Conservation (phyloP, 2,797 vertebrate species). For the Myotis planiceps region DNA sequence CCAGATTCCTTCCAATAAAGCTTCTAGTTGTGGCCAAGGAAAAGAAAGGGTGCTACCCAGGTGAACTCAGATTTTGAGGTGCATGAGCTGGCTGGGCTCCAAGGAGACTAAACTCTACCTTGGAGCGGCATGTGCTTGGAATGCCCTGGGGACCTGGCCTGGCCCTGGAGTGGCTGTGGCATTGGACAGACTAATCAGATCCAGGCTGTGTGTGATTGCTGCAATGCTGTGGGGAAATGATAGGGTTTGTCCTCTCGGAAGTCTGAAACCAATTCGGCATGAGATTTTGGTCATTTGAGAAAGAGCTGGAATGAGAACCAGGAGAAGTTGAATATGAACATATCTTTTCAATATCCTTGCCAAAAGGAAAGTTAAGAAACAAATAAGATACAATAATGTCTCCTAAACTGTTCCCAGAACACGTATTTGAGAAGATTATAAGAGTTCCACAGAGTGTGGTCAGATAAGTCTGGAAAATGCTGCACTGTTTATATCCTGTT, state of each 20-base stretch:
- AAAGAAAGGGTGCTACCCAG: accelerated
- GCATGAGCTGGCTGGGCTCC: not conserved
- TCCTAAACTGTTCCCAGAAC: conserved; percentile 21
- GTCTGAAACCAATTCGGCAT: conserved; percentile 48
- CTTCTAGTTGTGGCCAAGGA: not conserved
- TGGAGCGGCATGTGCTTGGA: not conserved
- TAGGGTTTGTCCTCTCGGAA: not conserved
- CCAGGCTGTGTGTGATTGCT: not conserved
- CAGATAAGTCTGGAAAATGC: not conserved
- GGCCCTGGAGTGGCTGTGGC: not conserved
- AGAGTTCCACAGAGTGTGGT: not conserved
- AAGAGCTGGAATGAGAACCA: conserved; percentile 45
- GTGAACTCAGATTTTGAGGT: not conserved
- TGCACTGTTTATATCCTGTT: not conserved
- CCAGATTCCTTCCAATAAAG: not conserved
- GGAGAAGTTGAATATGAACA: not conserved
- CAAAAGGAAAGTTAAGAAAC: conserved; percentile 22
- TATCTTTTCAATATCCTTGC: conserved; percentile 28
- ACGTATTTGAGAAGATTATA: not conserved
- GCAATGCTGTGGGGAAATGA: not conserved
- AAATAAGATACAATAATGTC: not conserved
- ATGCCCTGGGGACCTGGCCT: not conserved
- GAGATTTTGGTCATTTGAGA: conserved; percentile 44
- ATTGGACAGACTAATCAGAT: not conserved
- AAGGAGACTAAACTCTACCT: not conserved